These are phyloP conservation scores for Fukomys damarensis DNA, from an alignment of 2,113 vertebrate genomes.

Conservation along the genomic window DNA sequence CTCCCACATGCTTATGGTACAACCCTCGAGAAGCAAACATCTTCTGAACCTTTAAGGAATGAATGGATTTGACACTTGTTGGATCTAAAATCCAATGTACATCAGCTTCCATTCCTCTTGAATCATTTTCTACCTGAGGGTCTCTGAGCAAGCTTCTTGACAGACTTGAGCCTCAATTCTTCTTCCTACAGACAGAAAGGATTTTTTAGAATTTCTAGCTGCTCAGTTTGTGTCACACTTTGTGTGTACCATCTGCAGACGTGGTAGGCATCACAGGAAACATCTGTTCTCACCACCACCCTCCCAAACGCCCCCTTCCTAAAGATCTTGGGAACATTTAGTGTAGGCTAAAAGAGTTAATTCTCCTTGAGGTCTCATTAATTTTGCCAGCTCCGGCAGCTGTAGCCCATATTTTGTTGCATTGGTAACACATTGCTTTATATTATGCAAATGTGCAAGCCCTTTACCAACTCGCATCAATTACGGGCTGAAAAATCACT, in stretches of 20 bases:
- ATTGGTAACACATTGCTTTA: not conserved
- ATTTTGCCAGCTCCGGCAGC: constrained; percentile 5
- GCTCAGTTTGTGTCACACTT: not conserved
- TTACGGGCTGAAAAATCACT: not conserved
- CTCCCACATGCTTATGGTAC: not conserved
- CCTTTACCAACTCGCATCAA: not conserved
- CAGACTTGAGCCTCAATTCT: not conserved
- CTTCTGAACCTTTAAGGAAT: not conserved
- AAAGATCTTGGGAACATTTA: not conserved
- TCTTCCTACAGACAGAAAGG: not conserved
- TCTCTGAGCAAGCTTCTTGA: not conserved
- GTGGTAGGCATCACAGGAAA: not conserved
- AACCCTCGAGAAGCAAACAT: not conserved
- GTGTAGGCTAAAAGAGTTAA: not conserved
- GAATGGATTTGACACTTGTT: not conserved
- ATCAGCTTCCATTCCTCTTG: not conserved
- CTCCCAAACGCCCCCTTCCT: not conserved
- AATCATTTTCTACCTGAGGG: not conserved
- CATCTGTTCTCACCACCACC: constrained; percentile 35
- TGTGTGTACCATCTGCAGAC: constrained; percentile 37
- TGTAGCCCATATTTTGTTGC: not conserved
- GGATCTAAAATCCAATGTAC: not conserved
- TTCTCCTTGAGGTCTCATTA: not conserved
- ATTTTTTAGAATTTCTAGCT: not conserved
- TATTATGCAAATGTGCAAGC: constrained; percentile 39